These are phyloP conservation scores for Phrynosoma platyrhinos DNA, from an alignment of 2,113 vertebrate species.

Conservation along the genomic window DNA sequence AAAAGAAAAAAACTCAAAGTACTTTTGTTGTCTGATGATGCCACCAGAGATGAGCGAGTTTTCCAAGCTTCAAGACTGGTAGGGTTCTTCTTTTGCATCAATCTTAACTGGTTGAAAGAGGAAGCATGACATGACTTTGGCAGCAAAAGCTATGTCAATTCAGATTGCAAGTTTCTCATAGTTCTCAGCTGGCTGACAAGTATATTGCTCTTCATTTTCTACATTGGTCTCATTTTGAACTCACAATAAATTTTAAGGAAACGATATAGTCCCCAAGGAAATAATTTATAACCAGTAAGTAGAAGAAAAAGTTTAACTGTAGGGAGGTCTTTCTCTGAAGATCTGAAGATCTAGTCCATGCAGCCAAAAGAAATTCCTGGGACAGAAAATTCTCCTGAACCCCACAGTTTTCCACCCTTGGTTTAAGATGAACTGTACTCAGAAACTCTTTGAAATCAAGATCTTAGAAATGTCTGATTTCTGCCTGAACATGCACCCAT, in stretches of 20 bases:
- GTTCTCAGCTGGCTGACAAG: slow-evolving; percentile 49
- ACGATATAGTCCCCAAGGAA: slow-evolving; percentile 65
- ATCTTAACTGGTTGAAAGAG: slow-evolving; percentile 63
- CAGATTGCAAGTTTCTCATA: slow-evolving; percentile 53
- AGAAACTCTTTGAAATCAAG: neutral
- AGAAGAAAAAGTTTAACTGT: neutral
- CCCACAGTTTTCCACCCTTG: too few species aligned
- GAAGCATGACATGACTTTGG: slow-evolving; percentile 53
- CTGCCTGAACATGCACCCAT: neutral
- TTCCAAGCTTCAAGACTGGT: slow-evolving; percentile 8
- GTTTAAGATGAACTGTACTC: too few species aligned
- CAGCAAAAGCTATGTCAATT: slow-evolving; percentile 58
- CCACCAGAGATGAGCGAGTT: slow-evolving; percentile 18
- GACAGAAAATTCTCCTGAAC: too few species aligned
- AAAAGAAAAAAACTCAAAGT: neutral
- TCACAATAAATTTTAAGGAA: slow-evolving; percentile 60
- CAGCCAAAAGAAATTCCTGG: too few species aligned
- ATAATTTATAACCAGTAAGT: neutral
- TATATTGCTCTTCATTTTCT: slow-evolving; percentile 51
- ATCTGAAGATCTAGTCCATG: neutral
- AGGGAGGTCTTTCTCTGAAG: neutral
- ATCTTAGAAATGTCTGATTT: neutral
- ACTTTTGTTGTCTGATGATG: slow-evolving; percentile 8
- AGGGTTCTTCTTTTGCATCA: slow-evolving; percentile 48
- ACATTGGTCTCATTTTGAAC: slow-evolving; percentile 46